These are phyloP conservation scores for Patella pellucida DNA, from an alignment of 2,888 invertebrate genomes.

Conservation along the genomic window DNA sequence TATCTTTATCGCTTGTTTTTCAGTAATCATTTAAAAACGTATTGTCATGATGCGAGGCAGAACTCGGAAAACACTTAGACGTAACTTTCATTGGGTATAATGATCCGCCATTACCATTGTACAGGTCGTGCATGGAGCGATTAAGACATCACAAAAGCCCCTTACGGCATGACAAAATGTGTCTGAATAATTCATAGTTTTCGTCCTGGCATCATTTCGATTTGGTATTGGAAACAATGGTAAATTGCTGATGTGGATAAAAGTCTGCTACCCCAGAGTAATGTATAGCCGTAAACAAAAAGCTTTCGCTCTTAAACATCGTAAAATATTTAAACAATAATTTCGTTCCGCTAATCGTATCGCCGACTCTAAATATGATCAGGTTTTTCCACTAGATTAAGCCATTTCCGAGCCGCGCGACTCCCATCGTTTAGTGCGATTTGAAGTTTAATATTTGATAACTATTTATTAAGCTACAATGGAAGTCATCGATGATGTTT, in stretches of 20 bases:
- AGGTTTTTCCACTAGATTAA: slow-evolving; percentile 12
- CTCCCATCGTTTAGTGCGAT: slow-evolving; percentile 7
- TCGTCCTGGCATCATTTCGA: slow-evolving; percentile 7
- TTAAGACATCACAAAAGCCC: slow-evolving; percentile 9
- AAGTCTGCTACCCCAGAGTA: slow-evolving; percentile 10
- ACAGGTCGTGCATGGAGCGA: neutral
- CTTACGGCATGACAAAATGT: slow-evolving; percentile 10
- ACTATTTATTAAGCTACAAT: slow-evolving; percentile 7
- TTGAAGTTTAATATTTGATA: slow-evolving; percentile 7
- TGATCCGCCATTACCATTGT: neutral
- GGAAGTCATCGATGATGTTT: neutral
- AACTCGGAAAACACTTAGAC: slow-evolving; percentile 8
- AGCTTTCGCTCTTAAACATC: slow-evolving; percentile 3
- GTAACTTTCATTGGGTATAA: neutral
- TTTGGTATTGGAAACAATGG: neutral
- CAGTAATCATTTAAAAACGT: slow-evolving; percentile 6
- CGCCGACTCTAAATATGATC: slow-evolving; percentile 9
- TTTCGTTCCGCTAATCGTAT: slow-evolving; percentile 7
- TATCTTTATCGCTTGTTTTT: neutral
- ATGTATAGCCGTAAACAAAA: slow-evolving; percentile 9
- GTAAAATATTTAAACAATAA: slow-evolving; percentile 12
- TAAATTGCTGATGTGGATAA: slow-evolving; percentile 10
- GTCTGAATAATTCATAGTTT: slow-evolving; percentile 1
- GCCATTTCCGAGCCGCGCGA: slow-evolving; percentile 4
- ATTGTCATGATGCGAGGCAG: neutral